Evolutionary conservation across 2,113 vertebrate species (phyloP), one percentile per base, ranked within the genome.

Genomic region (Ailuropoda melanoleuca): DNA sequence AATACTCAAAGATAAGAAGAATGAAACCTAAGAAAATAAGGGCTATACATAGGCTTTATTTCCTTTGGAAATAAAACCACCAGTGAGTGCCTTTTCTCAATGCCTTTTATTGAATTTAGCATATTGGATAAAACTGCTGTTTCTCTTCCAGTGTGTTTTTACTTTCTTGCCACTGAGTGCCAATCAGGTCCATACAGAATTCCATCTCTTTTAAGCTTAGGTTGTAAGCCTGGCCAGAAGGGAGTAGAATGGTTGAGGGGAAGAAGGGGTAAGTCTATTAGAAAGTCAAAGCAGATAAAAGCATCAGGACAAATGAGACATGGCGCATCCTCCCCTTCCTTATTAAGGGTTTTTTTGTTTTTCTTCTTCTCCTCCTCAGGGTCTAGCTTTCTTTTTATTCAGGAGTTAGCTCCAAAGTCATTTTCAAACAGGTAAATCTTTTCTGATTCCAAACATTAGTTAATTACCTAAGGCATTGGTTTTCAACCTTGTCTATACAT

Each of bases 241-340:
- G 50, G 34, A 55, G 15, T 18, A 37, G 8, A 70, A 3, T 89
- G 21, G 26, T 78, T 55, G 37, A 12, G 62, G 64, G 34, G n/a
- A 60, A 37, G 50, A 21, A 46, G 18, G 31, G 39, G 19, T 37
- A n/a, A 92, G 53, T 62, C 68, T 64, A 50, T 37, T 11, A 95
- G 80, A 72, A 97, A 90, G 70, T 90, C 34, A 84, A 96, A 80
- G n/a, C 50, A 98, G 94, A 96, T 96, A 95, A 97, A 29, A 96
- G 91, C 92, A 98, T 98, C 92, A 97, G 97, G 78, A 90, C 91
- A 90, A 39, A 97, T 23, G 34, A 94, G 81, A 48, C 70, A 24
- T 58, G 90, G 84, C 86, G 2, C 55, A 87, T 89, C 19, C 18
- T 87, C 11, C 46, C 10, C 26, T 94, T 77, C 43, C 19, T 78